Percentiles rank a stretch among this genome's conserved stretches.
These are phyloP conservation scores for Hemiprocne comata DNA, from an alignment of 2,113 vertebrate genomes.

Conservation along the genomic window DNA sequence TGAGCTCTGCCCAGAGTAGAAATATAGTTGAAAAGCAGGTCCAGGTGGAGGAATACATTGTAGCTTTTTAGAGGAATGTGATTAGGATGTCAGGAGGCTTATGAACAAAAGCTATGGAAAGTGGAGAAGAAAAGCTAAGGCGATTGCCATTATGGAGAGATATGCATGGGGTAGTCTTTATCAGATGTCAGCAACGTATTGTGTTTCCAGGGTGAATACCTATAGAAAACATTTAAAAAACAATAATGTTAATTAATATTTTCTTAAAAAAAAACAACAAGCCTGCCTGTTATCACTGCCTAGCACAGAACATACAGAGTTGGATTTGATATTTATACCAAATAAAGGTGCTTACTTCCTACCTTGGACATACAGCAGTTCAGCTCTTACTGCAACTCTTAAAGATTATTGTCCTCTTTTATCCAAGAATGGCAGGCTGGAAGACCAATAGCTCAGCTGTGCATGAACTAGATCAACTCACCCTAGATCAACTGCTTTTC, in stretches of 20 bases:
- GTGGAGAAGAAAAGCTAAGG: background rate
- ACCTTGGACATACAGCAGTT: background rate
- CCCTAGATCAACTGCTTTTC: accelerated
- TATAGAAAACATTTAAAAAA: background rate
- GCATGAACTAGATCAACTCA: background rate
- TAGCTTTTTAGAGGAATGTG: background rate
- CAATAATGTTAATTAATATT: background rate
- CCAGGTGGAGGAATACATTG: background rate
- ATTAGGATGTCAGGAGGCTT: background rate
- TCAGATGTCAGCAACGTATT: background rate
- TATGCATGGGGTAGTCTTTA: background rate
- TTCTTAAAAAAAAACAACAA: background rate
- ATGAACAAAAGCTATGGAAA: background rate
- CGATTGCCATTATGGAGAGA: background rate
- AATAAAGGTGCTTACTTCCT: background rate
- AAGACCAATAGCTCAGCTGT: background rate
- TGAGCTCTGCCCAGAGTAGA: background rate
- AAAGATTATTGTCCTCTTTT: background rate
- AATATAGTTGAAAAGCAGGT: background rate
- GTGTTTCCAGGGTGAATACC: background rate
- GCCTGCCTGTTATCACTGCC: background rate
- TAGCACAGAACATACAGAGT: background rate
- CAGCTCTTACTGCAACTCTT: background rate
- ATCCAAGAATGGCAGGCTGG: background rate
- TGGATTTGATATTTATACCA: background rate